phyloP scores from a whole-genome alignment of 1,140 invertebrate genomes.

The Sycophila sp. region DNA sequence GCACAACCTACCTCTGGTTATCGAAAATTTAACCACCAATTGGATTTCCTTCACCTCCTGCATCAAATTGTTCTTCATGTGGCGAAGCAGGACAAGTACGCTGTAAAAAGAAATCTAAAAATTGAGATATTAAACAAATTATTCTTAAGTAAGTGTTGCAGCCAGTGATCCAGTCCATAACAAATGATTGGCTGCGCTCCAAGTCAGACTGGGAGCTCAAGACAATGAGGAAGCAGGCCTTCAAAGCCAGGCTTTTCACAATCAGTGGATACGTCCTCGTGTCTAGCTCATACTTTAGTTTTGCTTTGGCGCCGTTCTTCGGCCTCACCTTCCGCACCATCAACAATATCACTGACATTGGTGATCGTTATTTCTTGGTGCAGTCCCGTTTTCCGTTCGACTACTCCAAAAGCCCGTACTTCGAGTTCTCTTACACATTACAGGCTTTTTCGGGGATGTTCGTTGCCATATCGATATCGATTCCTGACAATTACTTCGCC shows the following conservation, averaged over 20 bases:
- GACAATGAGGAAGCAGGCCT: slow-evolving; percentile 5
- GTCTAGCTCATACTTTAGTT: not conserved
- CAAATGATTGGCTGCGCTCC: not conserved
- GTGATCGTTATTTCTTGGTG: too few relatives aligned
- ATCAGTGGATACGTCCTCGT: slow-evolving; percentile 13
- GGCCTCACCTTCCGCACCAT: slow-evolving; percentile 9
- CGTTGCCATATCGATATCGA: not conserved
- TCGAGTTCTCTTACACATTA: too few relatives aligned
- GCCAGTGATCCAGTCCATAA: not conserved
- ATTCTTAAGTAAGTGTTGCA: not conserved
- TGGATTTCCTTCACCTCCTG: not conserved
- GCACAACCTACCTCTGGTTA: not conserved
- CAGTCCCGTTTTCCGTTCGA: too few relatives aligned
- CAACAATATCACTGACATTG: slow-evolving; percentile 21
- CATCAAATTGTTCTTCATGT: slow-evolving; percentile 9
- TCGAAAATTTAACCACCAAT: slow-evolving; percentile 8
- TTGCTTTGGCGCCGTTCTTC: not conserved
- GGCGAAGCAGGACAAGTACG: slow-evolving; percentile 1
- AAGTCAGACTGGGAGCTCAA: slow-evolving; percentile 1
- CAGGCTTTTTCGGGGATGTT: too few relatives aligned
- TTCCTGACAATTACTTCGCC: not conserved
- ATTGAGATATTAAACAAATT: not conserved
- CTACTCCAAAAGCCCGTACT: too few relatives aligned
- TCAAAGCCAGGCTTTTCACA: not conserved
- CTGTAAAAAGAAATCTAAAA: not conserved